Base-by-base conservation (phyloP, 1,140 invertebrate genomes). In the Trichoplusia ni region DNA sequence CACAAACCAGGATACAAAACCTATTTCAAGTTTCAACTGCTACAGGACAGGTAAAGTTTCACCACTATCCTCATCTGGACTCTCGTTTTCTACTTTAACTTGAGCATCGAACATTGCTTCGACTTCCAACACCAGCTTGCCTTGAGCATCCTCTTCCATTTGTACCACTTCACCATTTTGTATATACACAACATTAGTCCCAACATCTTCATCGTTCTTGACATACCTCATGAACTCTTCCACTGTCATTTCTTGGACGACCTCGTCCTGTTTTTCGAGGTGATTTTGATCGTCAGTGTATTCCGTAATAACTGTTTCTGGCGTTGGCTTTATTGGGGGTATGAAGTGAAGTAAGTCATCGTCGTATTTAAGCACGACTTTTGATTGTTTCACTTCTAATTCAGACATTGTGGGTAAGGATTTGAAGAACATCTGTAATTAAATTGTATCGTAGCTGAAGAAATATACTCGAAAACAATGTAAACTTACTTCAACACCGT, bases 341-440 rank as follows among this genome's bases (percentile, higher is more conserved):
- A 42, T 8, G 19, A 58, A 16, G 6, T 18, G 11, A 11, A 27
- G 1, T 8, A 63, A 18, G 1, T 66, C 63, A 13, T 68, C 33
- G 9, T 80, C 71, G 1, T 65, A 56, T 21, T 83, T 80, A 0
- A 86, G 44, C 0, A 86, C 68, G 0, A 83, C 58, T 51, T 82
- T 84, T 0, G 83, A 83, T 33, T 84, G 74, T 7, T 75, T 49
- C 2, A 88, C 29, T 40, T 81, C 72, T 1, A 67, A 70, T 7
- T 78, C 64, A 0, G 77, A 72, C 19, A 88, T 49, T 2, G 65
- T 79, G 18, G 83, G 83, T 16, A 84, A 27, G 0, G 73, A 67
- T 67, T 86, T 86, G 73, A 84, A 82, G 64, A 84, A 86, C 85
- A 88, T 88, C 85, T 88, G 74, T 72, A 81, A 35, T 27, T 7